A percentile compares a stretch with the other conserved stretches of the same genome.
These are phyloP conservation scores for Chelonia mydas DNA, from an alignment of 2,797 vertebrate species.

Conservation along the genomic window DNA sequence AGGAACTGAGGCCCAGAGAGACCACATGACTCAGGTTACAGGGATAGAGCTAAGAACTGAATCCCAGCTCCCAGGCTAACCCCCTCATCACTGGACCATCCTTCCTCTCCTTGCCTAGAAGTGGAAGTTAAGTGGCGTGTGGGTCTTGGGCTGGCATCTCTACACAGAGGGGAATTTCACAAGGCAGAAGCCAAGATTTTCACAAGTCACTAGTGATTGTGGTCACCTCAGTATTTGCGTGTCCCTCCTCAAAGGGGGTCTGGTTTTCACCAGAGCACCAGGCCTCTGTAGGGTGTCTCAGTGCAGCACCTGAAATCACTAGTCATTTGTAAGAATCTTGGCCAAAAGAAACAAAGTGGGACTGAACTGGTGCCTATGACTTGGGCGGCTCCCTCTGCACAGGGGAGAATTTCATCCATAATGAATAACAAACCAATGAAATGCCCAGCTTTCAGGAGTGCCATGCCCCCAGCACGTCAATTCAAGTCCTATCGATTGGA, in stretches of 20 bases:
- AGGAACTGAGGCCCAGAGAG: neutral
- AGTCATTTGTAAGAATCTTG: neutral
- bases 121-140: neutral
- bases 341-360: neutral
- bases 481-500: neutral
- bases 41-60: neutral
- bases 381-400: neutral
- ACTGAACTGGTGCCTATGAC: neutral
- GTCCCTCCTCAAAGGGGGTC: too few species aligned
- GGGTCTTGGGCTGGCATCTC: too few species aligned
- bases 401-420: neutral
- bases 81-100: neutral
- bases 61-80: neutral
- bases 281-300: neutral
- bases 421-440: neutral
- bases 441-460: neutral
- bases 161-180: neutral
- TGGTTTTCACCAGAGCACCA: neutral
- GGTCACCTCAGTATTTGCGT: neutral
- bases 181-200: neutral
- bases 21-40: neutral
- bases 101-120: neutral
- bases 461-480: neutral
- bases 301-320: neutral
- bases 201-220: neutral